Base-by-base conservation (phyloP, 1,140 invertebrate species). In the Alviniconcha marisindica region DNA sequence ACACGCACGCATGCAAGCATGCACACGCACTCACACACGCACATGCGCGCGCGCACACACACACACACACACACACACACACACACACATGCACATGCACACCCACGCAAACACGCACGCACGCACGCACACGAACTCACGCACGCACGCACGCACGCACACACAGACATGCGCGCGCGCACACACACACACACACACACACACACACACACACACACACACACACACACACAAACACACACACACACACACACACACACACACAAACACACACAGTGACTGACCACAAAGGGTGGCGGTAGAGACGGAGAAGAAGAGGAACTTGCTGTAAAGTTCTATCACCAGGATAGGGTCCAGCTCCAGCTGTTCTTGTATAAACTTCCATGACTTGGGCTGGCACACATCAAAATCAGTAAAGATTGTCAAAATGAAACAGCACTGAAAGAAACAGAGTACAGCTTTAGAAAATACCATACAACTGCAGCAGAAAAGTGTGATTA, bases 241-340 rank as follows among this genome's bases (percentile, higher is more conserved):
- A 33, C 15, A 71, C 31, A 36, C 10, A 36, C 28, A 12, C 66
- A 15, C 10, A 71, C 3, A 4, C 31, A 33, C 36, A 33, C 31
- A 36, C 15, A 71, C 15, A 71, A 5, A n/a, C 66, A 71, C 66
- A 71, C 66, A 71, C 66, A 71, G 28, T n/a, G n/a, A 71, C 80
- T 77, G 83, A 86, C 88, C 88, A 88, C 86, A 88, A 33, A 88
- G 82, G n/a, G 88, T 88, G 60, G 85, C 86, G 21, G 86, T 88
- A 44, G 88, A 88, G 21, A 88, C 86, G 28, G 88, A 88, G 63
- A 87, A 88, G 80, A 86, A 88, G 66, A 88, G 79, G 48, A 88
- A 86, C 82, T 86, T 87, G 80, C 82, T 79, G 66, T 88, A 88
- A 12, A 87, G 81, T 31, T 81, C 83, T 18, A 85, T 71, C 33